phyloP scores from a whole-genome alignment of 1,140 invertebrate species.

The Teleogryllus occipitalis region DNA sequence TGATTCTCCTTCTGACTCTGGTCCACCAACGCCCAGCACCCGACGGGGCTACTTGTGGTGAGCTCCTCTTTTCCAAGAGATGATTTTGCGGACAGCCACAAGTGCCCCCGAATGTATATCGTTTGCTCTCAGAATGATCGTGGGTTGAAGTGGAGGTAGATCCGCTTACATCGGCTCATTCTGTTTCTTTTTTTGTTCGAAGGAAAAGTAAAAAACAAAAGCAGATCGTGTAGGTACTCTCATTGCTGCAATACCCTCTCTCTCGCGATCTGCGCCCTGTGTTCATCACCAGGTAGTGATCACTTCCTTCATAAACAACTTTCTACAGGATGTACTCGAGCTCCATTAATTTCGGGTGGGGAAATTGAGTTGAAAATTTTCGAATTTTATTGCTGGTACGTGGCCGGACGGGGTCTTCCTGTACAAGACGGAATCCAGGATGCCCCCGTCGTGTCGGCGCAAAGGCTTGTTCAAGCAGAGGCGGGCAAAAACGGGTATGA shows the following conservation, averaged over 20 bases:
- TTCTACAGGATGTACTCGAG: not conserved
- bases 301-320: slow-evolving; percentile 4
- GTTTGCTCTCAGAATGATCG: no score
- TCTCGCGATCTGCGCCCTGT: not conserved
- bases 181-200: not conserved
- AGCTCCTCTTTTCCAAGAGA: no score
- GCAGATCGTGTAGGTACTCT: not conserved
- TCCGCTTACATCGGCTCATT: no score
- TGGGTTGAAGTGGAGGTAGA: no score
- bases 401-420: not conserved
- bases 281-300: not conserved
- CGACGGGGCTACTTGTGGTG: no score
- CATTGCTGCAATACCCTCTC: not conserved
- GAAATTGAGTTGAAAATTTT: not conserved
- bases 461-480: not conserved
- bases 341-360: not conserved
- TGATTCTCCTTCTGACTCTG: no score
- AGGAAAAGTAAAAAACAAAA: not conserved
- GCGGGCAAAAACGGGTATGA: not conserved
- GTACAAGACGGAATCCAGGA: not conserved
- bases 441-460: not conserved
- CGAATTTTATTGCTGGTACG: not conserved
- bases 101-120: no score
- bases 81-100: no score
- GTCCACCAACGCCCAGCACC: no score